phyloP scores from a whole-genome alignment of 2,113 vertebrate genomes.

The Chauna torquata region DNA sequence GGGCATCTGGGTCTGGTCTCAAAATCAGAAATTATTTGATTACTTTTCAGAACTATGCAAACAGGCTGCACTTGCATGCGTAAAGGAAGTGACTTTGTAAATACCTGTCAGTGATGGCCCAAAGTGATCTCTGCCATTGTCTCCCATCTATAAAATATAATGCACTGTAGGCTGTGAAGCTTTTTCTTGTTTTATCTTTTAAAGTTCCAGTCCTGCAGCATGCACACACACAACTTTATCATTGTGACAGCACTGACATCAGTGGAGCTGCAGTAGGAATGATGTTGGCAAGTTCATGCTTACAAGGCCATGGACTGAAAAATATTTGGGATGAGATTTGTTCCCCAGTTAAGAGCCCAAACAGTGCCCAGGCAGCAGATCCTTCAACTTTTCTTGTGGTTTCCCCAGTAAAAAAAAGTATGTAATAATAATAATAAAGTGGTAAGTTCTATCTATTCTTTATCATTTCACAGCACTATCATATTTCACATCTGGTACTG shows the following conservation, averaged over 20 bases:
- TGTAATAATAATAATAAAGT: not conserved
- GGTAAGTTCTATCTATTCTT: not conserved
- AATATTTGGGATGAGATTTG: slow-evolving; percentile 17
- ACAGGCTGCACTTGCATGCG: not conserved
- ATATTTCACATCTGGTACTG: not conserved
- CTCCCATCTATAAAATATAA: not conserved
- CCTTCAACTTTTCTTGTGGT: not conserved
- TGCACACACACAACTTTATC: not conserved
- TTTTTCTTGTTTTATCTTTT: not conserved
- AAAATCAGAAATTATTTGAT: not conserved
- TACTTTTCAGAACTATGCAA: not conserved
- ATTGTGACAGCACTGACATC: not conserved
- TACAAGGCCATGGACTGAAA: not conserved
- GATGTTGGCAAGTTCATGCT: not conserved
- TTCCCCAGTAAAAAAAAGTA: slow-evolving; percentile 16
- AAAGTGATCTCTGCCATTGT: not conserved
- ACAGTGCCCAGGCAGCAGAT: not conserved
- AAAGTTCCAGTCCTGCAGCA: not conserved
- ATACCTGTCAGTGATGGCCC: not conserved
- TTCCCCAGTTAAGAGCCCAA: not conserved
- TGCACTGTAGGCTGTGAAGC: not conserved
- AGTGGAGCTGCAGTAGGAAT: not conserved
- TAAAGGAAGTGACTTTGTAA: not conserved
- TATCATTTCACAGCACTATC: not conserved
- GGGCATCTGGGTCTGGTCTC: not conserved